A percentile compares a stretch with the other conserved stretches of the same genome.
phyloP scores from a whole-genome alignment of 2,888 invertebrate species.

The Tortrix viridana region DNA sequence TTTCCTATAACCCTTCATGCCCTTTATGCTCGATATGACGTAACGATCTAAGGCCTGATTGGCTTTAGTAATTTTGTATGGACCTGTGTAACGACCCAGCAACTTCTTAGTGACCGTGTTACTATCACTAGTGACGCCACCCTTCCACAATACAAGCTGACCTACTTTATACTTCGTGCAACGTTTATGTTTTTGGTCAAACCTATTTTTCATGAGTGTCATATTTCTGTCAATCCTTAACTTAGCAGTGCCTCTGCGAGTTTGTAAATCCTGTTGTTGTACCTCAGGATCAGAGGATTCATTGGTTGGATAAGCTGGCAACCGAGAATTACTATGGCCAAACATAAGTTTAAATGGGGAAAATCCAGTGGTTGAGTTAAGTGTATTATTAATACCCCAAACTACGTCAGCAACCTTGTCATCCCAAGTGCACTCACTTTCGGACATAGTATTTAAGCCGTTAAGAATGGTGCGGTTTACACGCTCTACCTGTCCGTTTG shows the following conservation, averaged over 20 bases:
- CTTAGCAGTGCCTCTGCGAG: constrained; percentile 29
- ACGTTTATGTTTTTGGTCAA: constrained; percentile 34
- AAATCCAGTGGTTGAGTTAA: constrained; percentile 22
- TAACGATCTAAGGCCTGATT: constrained; percentile 35
- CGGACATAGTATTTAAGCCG: constrained; percentile 15
- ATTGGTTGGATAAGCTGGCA: constrained; percentile 12
- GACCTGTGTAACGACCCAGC: constrained; percentile 28
- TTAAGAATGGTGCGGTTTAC: constrained; percentile 38
- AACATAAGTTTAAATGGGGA: constrained; percentile 39
- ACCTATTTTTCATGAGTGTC: constrained; percentile 36
- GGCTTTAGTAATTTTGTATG: constrained; percentile 32
- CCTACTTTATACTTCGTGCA: constrained; percentile 35
- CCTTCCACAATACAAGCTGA: constrained; percentile 35
- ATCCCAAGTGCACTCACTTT: constrained; percentile 37
- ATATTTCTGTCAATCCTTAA: constrained; percentile 35
- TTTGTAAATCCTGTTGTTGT: constrained; percentile 17
- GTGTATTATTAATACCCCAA: constrained; percentile 40
- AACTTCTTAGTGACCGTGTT: constrained; percentile 29
- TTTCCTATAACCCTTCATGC: constrained; percentile 37
- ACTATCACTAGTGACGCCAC: constrained; percentile 17
- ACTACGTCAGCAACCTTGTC: constrained; percentile 34
- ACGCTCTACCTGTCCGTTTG: constrained; percentile 39
- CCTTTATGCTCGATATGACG: constrained; percentile 37
- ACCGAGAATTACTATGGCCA: constrained; percentile 32
- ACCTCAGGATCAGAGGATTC: background rate